Percentiles rank a stretch among this genome's conserved stretches.
These are phyloP conservation scores for Catalaphyllia jardinei DNA, from an alignment of 64 coral and sea anemone genomes.

Conservation along the genomic window DNA sequence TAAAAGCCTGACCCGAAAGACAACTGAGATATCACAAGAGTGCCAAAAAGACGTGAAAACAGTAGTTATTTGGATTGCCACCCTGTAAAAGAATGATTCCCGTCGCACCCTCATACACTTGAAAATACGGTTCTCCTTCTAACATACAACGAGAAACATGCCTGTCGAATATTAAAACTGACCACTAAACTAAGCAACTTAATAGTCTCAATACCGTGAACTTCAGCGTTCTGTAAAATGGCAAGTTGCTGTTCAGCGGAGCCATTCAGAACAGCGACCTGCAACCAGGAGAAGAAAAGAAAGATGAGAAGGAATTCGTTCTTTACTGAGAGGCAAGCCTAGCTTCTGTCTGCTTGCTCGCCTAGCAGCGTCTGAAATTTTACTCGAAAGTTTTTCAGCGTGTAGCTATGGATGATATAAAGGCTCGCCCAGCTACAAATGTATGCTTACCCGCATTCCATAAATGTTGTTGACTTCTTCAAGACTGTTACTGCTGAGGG, in stretches of 20 bases:
- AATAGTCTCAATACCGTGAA: conserved; percentile 51
- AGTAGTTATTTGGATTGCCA: too few relatives aligned
- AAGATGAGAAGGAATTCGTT: neutral
- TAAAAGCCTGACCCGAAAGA: neutral
- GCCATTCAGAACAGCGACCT: conserved; percentile 87
- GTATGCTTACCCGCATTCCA: conserved; percentile 80
- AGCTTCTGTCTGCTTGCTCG: too few relatives aligned
- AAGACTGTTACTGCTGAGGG: conserved; percentile 73
- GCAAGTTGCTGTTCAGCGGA: conserved; percentile 84
- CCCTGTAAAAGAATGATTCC: too few relatives aligned
- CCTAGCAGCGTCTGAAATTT: too few relatives aligned
- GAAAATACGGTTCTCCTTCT: neutral
- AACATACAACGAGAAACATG: neutral
- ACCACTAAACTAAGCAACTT: too few relatives aligned
- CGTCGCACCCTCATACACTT: too few relatives aligned
- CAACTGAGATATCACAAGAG: too few relatives aligned
- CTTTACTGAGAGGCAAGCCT: too few relatives aligned
- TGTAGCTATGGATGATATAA: neutral
- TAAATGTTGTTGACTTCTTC: conserved; percentile 73
- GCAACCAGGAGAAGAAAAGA: neutral
- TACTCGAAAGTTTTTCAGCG: too few relatives aligned
- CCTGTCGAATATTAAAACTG: too few relatives aligned
- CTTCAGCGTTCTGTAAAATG: conserved; percentile 82
- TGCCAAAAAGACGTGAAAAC: too few relatives aligned
- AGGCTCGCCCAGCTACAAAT: neutral